phyloP scores from a whole-genome alignment of 2,113 vertebrate genomes.

The Onychorhynchus coronatus region DNA sequence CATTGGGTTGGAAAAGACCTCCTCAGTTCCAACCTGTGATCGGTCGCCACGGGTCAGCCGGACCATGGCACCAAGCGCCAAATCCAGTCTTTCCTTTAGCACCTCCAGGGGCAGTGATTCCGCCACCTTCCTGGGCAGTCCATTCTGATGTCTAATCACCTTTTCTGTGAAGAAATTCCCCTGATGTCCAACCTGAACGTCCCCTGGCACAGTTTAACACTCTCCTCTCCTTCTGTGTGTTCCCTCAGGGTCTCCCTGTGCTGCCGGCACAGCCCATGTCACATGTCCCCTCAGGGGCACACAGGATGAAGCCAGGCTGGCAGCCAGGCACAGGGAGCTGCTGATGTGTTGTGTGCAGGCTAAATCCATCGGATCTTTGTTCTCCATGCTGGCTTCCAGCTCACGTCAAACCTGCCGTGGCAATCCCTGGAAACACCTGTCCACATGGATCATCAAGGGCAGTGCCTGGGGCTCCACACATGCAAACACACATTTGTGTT shows the following conservation, averaged over 20 bases:
- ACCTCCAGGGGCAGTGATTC: no score
- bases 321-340: background rate
- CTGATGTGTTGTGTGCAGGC: accelerated
- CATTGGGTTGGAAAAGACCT: background rate
- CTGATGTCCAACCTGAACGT: background rate
- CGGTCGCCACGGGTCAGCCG: accelerated
- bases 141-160: background rate
- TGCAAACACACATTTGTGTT: no score
- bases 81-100: background rate
- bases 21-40: background rate
- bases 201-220: no score
- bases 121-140: background rate
- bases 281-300: background rate
- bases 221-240: background rate
- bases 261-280: no score
- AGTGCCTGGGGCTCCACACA: background rate
- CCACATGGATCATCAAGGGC: accelerated
- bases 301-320: background rate
- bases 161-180: background rate
- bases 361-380: accelerated
- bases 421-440: accelerated
- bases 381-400: background rate
- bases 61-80: background rate
- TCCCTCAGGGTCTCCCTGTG: no score
- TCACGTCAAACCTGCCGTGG: background rate